Evolutionary conservation across 2,888 invertebrate genomes (phyloP).

Genomic region (Shargacucullia verbasci): DNA sequence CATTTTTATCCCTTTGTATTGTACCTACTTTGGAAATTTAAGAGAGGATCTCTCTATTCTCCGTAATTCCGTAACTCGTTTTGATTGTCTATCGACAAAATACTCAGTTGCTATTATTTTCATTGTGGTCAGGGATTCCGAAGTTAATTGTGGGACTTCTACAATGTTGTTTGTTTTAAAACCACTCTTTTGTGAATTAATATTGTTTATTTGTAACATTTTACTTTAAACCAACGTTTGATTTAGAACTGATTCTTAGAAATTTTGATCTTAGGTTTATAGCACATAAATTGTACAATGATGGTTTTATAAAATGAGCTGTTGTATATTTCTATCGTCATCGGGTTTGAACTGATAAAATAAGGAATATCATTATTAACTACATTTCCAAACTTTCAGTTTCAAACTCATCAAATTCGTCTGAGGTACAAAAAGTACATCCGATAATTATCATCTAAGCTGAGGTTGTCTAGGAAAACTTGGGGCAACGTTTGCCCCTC

Average conservation of each 20-base stretch:
- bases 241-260: too few relatives aligned
- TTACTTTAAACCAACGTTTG: not conserved
- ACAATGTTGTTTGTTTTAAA: conserved; percentile 60
- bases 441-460: conserved; percentile 53
- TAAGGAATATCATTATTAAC: too few relatives aligned
- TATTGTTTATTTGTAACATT: conserved; percentile 29
- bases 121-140: conserved; percentile 65
- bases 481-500: conserved; percentile 62
- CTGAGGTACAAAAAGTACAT: conserved; percentile 9
- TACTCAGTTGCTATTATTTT: conserved; percentile 51
- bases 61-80: conserved; percentile 77
- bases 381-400: not conserved
- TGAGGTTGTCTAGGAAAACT: conserved; percentile 59
- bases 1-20: conserved; percentile 85
- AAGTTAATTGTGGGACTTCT: conserved; percentile 62
- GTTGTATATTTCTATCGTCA: too few relatives aligned
- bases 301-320: too few relatives aligned
- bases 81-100: conserved; percentile 73
- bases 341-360: too few relatives aligned
- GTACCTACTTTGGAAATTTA: conserved; percentile 78
- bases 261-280: too few relatives aligned
- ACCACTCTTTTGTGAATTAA: conserved; percentile 49
- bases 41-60: conserved; percentile 75
- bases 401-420: not conserved
- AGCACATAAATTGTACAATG: too few relatives aligned